Conservation (phyloP, 1,140 invertebrate species). For the Drosophila oshimai region DNA sequence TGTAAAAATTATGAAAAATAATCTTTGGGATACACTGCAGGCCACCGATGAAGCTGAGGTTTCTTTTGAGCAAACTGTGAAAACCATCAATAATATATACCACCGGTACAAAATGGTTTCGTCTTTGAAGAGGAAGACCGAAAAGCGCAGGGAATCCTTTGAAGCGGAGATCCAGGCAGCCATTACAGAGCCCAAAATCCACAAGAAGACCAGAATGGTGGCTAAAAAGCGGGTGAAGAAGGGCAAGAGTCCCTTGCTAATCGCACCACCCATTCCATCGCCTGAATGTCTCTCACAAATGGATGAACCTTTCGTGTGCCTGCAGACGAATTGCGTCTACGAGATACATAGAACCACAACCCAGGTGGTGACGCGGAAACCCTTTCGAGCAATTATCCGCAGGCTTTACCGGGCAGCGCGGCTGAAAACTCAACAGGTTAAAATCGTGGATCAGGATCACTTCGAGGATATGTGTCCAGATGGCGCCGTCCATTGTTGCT, state of each 20-base stretch:
- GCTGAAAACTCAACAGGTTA: background rate
- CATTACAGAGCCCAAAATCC: constrained; percentile 24
- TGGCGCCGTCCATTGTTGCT: background rate
- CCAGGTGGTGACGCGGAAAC: background rate
- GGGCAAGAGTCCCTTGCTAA: background rate
- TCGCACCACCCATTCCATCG: background rate
- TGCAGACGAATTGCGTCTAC: background rate
- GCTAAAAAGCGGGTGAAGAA: background rate
- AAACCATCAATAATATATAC: constrained; percentile 29
- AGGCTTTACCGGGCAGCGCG: constrained; percentile 5
- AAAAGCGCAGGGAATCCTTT: background rate
- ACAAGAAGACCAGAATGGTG: background rate
- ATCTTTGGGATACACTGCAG: constrained; percentile 28
- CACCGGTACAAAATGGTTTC: constrained; percentile 34
- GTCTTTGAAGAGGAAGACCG: background rate
- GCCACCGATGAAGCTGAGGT: constrained; percentile 40
- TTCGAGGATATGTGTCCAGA: background rate
- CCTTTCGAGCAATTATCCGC: constrained; percentile 3
- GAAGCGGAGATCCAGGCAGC: constrained; percentile 53
- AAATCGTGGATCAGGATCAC: background rate
- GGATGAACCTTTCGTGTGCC: background rate
- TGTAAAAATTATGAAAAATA: constrained; percentile 31
- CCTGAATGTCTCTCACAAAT: background rate
- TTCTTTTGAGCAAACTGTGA: constrained; percentile 26
- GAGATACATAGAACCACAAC: background rate